Conservation (phyloP, 2,797 vertebrate genomes). For the Sternarchorhynchus goeldii region DNA sequence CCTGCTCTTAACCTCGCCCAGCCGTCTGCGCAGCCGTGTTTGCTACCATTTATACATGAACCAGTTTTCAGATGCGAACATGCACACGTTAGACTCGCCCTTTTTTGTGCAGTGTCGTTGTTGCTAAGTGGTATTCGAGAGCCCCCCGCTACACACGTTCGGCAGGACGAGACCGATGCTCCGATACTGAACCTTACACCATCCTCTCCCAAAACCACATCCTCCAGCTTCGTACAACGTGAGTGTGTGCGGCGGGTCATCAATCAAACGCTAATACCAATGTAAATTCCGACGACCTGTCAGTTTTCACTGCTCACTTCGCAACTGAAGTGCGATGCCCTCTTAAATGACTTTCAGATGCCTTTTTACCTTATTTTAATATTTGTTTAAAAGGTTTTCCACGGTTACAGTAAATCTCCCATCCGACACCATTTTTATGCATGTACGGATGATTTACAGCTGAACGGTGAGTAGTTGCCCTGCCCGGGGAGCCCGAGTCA, state of each 20-base stretch:
- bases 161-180: constrained; percentile 6
- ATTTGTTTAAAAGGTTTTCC: constrained; percentile 79
- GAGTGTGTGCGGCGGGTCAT: constrained; percentile 61
- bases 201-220: constrained; percentile 52
- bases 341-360: constrained; percentile 63
- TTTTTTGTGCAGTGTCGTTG: no score
- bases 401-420: constrained; percentile 72
- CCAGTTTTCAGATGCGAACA: neutral
- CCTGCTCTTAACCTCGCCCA: constrained; percentile 14
- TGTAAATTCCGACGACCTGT: constrained; percentile 69
- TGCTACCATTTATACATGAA: neutral
- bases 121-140: no score
- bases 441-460: constrained; percentile 79
- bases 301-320: constrained; percentile 56
- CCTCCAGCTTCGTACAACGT: constrained; percentile 54
- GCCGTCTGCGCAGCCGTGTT: neutral
- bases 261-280: constrained; percentile 71
- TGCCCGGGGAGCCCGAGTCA: constrained; percentile 74
- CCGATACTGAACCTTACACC: constrained; percentile 12
- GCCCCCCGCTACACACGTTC: neutral
- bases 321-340: constrained; percentile 62
- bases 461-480: constrained; percentile 74
- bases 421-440: constrained; percentile 72
- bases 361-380: constrained; percentile 79
- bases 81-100: no score